These are phyloP conservation scores for Cremastinae sp. DNA, from an alignment of 2,888 invertebrate species.

Conservation along the genomic window DNA sequence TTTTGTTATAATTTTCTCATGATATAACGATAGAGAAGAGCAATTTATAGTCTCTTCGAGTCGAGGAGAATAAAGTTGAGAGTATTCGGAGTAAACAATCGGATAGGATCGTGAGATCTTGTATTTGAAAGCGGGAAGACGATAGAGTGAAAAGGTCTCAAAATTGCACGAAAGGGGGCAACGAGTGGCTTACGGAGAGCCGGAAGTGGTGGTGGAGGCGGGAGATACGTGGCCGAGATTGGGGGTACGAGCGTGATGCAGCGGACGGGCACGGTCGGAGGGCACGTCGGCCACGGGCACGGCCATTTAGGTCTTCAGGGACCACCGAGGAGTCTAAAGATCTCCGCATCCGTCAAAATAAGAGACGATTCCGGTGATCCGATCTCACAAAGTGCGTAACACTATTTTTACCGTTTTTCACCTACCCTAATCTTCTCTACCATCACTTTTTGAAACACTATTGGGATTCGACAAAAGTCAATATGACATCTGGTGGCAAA, in stretches of 20 bases:
- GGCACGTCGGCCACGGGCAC: slow-evolving; percentile 68
- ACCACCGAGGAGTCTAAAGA: slow-evolving; percentile 78
- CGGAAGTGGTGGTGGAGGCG: slow-evolving; percentile 60
- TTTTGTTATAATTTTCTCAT: no score
- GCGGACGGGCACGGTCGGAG: slow-evolving; percentile 75
- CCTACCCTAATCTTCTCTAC: not conserved
- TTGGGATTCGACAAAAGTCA: not conserved
- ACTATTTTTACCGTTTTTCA: not conserved
- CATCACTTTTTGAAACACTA: not conserved
- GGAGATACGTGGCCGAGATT: slow-evolving; percentile 70
- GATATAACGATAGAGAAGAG: no score
- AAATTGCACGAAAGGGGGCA: slow-evolving; percentile 75
- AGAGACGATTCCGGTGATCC: slow-evolving; percentile 77
- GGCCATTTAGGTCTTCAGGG: slow-evolving; percentile 79
- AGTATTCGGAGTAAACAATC: not conserved
- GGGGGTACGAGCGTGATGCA: slow-evolving; percentile 75
- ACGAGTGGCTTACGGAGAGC: slow-evolving; percentile 72
- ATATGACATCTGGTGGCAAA: not conserved
- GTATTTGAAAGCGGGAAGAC: not conserved
- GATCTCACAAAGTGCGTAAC: slow-evolving; percentile 76
- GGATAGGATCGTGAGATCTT: not conserved
- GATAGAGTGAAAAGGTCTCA: slow-evolving; percentile 63
- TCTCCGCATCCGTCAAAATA: slow-evolving; percentile 76
- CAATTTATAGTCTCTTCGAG: no score
- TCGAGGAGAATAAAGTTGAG: no score